phyloP scores from a whole-genome alignment of 2,797 vertebrate genomes.

The Threskiornis aethiopicus region DNA sequence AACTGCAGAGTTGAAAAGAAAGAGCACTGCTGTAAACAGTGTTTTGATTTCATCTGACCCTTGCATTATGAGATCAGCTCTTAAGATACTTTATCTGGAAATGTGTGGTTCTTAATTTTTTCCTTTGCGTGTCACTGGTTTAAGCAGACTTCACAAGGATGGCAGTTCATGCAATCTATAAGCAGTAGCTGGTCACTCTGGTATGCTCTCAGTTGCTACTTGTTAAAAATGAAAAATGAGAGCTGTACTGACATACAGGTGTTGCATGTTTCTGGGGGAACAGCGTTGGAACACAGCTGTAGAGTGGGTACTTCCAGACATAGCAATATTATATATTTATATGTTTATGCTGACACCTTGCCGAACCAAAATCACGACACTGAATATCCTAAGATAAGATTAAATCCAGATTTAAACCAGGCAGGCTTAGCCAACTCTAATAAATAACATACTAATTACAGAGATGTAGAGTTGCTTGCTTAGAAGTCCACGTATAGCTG shows the following conservation, averaged over 20 bases:
- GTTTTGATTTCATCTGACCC: conserved; percentile 1
- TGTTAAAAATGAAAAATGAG: not conserved
- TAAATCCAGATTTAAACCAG: not conserved
- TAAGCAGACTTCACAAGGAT: not conserved
- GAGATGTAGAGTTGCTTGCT: not conserved
- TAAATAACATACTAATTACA: not conserved
- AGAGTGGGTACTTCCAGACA: not conserved
- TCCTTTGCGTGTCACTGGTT: not conserved
- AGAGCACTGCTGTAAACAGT: not conserved
- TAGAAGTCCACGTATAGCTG: not conserved
- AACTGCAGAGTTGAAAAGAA: not conserved
- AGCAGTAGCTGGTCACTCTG: not conserved
- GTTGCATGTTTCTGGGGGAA: not conserved
- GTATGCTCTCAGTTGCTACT: not conserved
- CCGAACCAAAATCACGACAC: not conserved
- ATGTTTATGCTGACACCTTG: not conserved
- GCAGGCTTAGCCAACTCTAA: not conserved
- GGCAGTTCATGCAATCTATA: not conserved
- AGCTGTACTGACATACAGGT: not conserved
- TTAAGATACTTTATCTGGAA: not conserved
- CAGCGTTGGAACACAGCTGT: not conserved
- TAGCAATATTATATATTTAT: not conserved
- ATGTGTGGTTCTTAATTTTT: not conserved
- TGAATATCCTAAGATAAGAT: not conserved
- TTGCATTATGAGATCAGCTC: not conserved